phyloP scores from a whole-genome alignment of 2,797 vertebrate genomes.

The Hippoglossus hippoglossus region DNA sequence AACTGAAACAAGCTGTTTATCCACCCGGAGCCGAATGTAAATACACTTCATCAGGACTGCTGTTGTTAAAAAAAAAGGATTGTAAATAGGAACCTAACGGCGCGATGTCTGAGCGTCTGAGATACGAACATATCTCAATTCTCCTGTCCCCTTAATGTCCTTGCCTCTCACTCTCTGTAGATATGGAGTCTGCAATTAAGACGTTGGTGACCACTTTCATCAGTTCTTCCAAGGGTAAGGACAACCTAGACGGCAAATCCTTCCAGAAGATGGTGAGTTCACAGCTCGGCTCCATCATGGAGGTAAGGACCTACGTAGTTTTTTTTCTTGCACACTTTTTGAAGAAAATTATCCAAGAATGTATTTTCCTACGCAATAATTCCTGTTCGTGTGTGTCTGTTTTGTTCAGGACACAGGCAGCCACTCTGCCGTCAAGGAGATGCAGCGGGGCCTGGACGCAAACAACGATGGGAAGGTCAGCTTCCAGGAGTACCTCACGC shows the following conservation, averaged over 20 bases:
- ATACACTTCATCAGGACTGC: conserved; percentile 4
- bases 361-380: not conserved
- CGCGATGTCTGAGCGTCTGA: conserved; percentile 18
- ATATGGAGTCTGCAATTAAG: conserved; percentile 82
- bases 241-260: conserved; percentile 53
- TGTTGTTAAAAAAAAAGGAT: not conserved
- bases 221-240: conserved; percentile 66
- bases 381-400: not conserved
- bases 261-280: conserved; percentile 78
- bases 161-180: conserved; percentile 39
- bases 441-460: conserved; percentile 78
- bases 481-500: conserved; percentile 81
- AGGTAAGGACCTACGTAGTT: conserved; percentile 56
- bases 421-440: conserved; percentile 71
- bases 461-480: conserved; percentile 81
- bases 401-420: conserved; percentile 72
- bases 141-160: conserved; percentile 8
- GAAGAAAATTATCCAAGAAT: too few species aligned
- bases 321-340: not conserved
- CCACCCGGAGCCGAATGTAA: not conserved
- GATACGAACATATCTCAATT: conserved; percentile 44
- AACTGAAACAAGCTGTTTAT: conserved; percentile 19
- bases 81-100: conserved; percentile 5
- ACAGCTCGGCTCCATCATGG: conserved; percentile 75
- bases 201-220: conserved; percentile 77